Base-by-base conservation (phyloP, 2,888 invertebrate genomes). In the Meteorus colon region DNA sequence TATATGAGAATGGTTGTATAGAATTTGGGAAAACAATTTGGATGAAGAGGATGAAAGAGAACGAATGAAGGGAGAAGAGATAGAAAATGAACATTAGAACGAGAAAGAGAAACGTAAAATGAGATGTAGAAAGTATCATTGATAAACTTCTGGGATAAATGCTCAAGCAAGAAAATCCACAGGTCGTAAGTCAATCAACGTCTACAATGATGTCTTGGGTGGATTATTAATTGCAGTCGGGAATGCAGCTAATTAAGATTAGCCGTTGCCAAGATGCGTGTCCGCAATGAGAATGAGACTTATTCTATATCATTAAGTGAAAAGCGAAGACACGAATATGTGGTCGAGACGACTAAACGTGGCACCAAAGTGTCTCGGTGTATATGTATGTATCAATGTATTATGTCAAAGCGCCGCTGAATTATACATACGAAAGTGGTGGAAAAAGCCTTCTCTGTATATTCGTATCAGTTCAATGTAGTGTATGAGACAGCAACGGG, bases 221-320 rank as follows among this genome's bases (percentile, higher is more conserved):
- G 69, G 51, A 65, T 75, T 65, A 75, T 70, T 75, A 75, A 75
- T 75, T 75, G 55, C 41, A 75, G 55, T 48, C 41, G 48, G 34
- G 74, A 63, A 66, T 48, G 70, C 59, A 65, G 45, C 55, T 75
- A 75, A 75, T 75, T 75, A 71, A 75, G 75, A 75, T 75, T 70
- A 70, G 70, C 75, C 41, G 65, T 19, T 65, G 75, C 48, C 69
- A 70, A 70, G 55, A 55, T 31, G 48, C 68, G 68, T 68, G 68
- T 68, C 51, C 27, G 29, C 48, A 68, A 48, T 51, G 51, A 60
- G 34, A 62, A 48, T 51, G 67, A 29, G 19, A 14, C 66, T 41
- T 60, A 41, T 16, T 29, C 66, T 74, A 24, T 59, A 60, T 65
- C 60, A 37, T 60, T 60, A n/a, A 16, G 14, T 69, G 48, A 48